These are phyloP conservation scores for Teleopsis dalmanni DNA, from an alignment of 1,140 invertebrate species.

Conservation along the genomic window DNA sequence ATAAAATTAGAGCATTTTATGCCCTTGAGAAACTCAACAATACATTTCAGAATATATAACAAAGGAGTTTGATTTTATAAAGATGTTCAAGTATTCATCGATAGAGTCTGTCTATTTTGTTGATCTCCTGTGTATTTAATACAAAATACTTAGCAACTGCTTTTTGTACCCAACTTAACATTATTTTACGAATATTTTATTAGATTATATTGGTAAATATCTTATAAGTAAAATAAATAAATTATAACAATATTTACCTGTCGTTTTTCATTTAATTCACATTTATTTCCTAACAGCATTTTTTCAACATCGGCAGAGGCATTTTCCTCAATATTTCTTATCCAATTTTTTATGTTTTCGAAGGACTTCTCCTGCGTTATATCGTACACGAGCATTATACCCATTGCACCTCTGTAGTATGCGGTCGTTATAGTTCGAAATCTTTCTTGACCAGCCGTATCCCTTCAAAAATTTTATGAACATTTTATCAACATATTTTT, in stretches of 20 bases:
- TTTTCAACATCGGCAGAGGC: constrained; percentile 90
- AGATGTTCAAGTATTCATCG: too few species aligned
- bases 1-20: too few species aligned
- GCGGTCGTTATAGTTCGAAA: constrained; percentile 98
- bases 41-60: too few species aligned
- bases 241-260: constrained; percentile 53
- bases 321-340: constrained; percentile 96
- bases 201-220: constrained; percentile 1
- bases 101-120: too few species aligned
- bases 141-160: too few species aligned
- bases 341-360: constrained; percentile 98
- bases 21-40: too few species aligned
- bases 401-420: constrained; percentile 97
- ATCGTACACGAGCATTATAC: constrained; percentile 98
- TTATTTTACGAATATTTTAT: too few species aligned
- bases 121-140: too few species aligned
- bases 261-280: constrained; percentile 82
- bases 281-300: constrained; percentile 93
- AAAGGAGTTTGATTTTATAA: too few species aligned
- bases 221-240: background rate
- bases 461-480: constrained; percentile 61
- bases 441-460: constrained; percentile 92
- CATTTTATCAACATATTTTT: constrained; percentile 1
- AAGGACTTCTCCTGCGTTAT: constrained; percentile 98
- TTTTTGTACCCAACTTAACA: too few species aligned